These are phyloP conservation scores for Cyphomyrmex costatus DNA, from an alignment of 1,140 invertebrate species.

Conservation along the genomic window DNA sequence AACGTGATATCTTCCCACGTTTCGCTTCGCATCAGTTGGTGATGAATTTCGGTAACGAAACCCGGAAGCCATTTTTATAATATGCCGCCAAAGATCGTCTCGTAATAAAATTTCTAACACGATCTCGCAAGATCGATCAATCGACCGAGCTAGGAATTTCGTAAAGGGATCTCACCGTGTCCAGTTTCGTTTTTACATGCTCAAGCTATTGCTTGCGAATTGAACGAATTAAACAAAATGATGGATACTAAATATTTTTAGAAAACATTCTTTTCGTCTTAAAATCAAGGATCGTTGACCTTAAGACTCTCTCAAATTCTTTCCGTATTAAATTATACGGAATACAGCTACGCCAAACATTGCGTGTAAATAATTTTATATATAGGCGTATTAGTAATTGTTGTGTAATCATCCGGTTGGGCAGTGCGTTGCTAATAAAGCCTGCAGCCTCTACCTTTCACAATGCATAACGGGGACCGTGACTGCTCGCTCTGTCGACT, in stretches of 20 bases:
- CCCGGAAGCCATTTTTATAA: constrained; percentile 45
- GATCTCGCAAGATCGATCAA: constrained; percentile 64
- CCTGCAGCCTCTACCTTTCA: constrained; percentile 69
- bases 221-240: background rate
- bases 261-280: background rate
- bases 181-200: background rate
- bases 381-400: constrained; percentile 64
- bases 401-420: constrained; percentile 73
- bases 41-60: constrained; percentile 43
- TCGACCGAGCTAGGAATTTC: constrained; percentile 49
- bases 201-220: background rate
- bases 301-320: background rate
- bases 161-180: constrained; percentile 67
- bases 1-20: background rate
- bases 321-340: background rate
- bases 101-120: constrained; percentile 39
- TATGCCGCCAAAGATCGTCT: background rate
- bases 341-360: background rate
- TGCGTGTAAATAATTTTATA: constrained; percentile 59
- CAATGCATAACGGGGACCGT: constrained; percentile 71
- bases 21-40: background rate
- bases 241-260: background rate
- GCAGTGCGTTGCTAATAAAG: constrained; percentile 66
- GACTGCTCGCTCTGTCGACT: constrained; percentile 37
- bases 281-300: background rate